These are phyloP conservation scores for Augochlora pura DNA, from an alignment of 1,140 invertebrate genomes.

Conservation along the genomic window DNA sequence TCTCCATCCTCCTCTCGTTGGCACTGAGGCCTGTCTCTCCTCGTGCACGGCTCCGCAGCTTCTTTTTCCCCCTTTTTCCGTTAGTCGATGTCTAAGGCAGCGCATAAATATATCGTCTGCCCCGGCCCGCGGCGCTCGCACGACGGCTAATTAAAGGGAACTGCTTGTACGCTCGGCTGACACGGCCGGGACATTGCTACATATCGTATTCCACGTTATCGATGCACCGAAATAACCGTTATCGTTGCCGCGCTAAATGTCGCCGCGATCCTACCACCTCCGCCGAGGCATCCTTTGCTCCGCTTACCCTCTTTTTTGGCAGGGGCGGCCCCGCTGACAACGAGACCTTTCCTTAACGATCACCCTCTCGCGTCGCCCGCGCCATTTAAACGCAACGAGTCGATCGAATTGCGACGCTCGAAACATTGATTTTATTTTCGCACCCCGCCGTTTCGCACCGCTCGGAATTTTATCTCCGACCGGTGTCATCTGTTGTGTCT, in stretches of 20 bases:
- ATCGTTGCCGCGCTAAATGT: slow-evolving; percentile 23
- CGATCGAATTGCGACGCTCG: too few species aligned
- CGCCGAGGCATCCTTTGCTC: background rate
- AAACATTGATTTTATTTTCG: too few species aligned
- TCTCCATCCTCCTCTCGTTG: too few species aligned
- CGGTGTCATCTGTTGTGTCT: too few species aligned
- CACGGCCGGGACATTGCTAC: slow-evolving; percentile 34
- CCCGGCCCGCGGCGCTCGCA: slow-evolving; percentile 30
- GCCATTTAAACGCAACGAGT: too few species aligned
- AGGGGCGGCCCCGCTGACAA: too few species aligned
- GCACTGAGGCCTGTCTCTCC: background rate
- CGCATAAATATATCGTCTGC: slow-evolving; percentile 55
- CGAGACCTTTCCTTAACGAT: too few species aligned
- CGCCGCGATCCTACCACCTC: background rate
- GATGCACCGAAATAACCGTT: slow-evolving; percentile 47
- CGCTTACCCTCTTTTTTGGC: background rate
- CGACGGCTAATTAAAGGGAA: slow-evolving; percentile 57
- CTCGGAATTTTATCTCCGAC: too few species aligned
- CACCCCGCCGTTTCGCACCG: too few species aligned
- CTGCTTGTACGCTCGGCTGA: slow-evolving; percentile 46
- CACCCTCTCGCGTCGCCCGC: too few species aligned
- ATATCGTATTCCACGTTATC: slow-evolving; percentile 51
- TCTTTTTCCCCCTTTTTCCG: background rate
- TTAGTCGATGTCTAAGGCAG: slow-evolving; percentile 25
- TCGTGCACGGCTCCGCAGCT: background rate